phyloP scores from a whole-genome alignment of 2,888 invertebrate species.

The Sericinus montela region DNA sequence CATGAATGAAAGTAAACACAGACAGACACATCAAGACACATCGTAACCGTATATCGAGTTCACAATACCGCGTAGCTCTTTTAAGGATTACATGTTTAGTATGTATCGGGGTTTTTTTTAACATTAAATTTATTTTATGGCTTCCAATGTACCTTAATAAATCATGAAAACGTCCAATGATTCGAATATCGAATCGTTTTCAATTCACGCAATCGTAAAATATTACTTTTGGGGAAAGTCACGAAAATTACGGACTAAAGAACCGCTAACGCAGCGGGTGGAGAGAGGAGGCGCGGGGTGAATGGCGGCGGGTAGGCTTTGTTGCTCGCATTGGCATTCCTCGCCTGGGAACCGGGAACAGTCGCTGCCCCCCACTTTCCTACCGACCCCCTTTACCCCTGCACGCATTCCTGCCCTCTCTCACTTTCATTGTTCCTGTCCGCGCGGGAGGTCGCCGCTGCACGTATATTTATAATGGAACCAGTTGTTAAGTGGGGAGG shows the following conservation, averaged over 20 bases:
- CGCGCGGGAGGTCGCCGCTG: constrained; percentile 73
- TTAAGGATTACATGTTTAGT: neutral
- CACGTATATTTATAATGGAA: constrained; percentile 60
- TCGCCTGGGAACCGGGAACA: constrained; percentile 76
- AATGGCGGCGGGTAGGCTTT: constrained; percentile 74
- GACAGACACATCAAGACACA: too few species aligned
- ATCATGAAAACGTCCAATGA: constrained; percentile 5
- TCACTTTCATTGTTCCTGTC: constrained; percentile 77
- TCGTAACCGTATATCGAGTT: constrained; percentile 36
- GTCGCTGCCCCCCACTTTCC: constrained; percentile 39
- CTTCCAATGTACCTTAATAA: constrained; percentile 6
- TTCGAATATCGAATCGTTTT: constrained; percentile 26
- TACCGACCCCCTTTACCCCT: constrained; percentile 43
- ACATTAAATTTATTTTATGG: constrained; percentile 12
- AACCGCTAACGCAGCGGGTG: constrained; percentile 42
- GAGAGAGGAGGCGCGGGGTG: constrained; percentile 53
- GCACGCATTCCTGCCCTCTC: constrained; percentile 72
- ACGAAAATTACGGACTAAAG: constrained; percentile 60
- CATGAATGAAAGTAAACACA: constrained; percentile 52
- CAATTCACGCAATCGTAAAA: constrained; percentile 45
- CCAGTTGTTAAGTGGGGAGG: constrained; percentile 57
- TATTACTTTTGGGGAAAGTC: constrained; percentile 57
- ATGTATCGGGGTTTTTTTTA: constrained; percentile 23
- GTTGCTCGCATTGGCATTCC: constrained; percentile 77
- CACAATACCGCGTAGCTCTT: neutral